Evolutionary conservation across 2,888 invertebrate species (phyloP).

Genomic region (Prosopocoilus inquinatus): DNA sequence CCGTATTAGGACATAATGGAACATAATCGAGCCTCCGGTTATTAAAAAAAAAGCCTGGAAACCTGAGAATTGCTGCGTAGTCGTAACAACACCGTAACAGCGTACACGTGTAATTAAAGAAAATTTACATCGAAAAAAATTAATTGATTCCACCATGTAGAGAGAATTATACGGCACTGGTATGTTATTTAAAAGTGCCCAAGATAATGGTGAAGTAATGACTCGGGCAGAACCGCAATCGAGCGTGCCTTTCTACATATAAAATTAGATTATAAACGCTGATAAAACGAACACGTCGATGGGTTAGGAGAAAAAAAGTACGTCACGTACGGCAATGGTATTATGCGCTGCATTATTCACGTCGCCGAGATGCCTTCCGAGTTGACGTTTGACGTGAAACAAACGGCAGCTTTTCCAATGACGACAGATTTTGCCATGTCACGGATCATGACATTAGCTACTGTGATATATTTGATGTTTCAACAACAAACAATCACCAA

Average conservation of each 20-base stretch:
- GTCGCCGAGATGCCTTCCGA: conserved; percentile 14
- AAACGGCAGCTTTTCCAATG: conserved; percentile 18
- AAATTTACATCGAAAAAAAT: conserved; percentile 1
- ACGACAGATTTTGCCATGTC: conserved; percentile 13
- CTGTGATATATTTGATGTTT: background rate
- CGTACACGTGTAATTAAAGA: background rate
- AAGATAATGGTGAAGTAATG: background rate
- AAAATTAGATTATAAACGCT: conserved; percentile 3
- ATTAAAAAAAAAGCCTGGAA: background rate
- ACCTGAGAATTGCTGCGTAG: background rate
- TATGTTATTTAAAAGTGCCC: background rate
- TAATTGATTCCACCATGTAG: background rate
- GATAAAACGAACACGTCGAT: conserved; percentile 5
- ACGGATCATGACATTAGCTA: conserved; percentile 18
- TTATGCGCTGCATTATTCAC: conserved; percentile 21
- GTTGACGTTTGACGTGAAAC: conserved; percentile 17
- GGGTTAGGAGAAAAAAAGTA: conserved; percentile 4
- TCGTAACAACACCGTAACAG: background rate
- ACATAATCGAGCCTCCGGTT: background rate
- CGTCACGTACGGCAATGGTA: conserved; percentile 13
- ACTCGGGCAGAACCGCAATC: background rate
- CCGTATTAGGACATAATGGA: background rate
- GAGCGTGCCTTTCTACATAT: conserved; percentile 1
- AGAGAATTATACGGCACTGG: background rate
- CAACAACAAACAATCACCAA: no score